Base-by-base conservation (phyloP, 2,888 invertebrate genomes). In the Dendrolimus houi region DNA sequence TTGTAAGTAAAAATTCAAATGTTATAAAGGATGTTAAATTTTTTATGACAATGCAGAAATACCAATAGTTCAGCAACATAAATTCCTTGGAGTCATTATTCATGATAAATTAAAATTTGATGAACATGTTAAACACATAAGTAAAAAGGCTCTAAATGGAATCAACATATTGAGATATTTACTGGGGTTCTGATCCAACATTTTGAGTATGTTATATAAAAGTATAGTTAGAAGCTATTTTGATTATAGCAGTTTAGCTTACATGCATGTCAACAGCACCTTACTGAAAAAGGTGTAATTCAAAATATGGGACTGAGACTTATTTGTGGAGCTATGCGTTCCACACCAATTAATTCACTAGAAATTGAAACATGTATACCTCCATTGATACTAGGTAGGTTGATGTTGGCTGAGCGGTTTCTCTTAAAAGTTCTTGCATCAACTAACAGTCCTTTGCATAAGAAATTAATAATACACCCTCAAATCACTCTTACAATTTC, bases 301-400 rank as follows among this genome's bases (percentile, higher is more conserved):
- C 58, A 58, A 55, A 58, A 57, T 53, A 58, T 40, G 9, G 57
- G 42, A 9, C 29, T 60, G 8, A 52, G 56, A 47, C 13, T 60
- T 2, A 58, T 60, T 47, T 54, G 56, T 55, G 60, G 60, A 12
- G 60, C 56, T 29, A 60, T 60, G 57, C 29, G 52, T 12, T 60
- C 57, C n/a, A 57, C 57, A 7, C 57, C 59, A 17, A 58, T 57
- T 52, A 58, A 54, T 54, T 55, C 58, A 6, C 41, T 60, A 42
- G 56, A 60, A 55, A 53, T 58, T 10, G 58, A 58, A 55, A 55
- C 55, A 17, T 17, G 17, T 17, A 17, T 17, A 17, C 17, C 17
- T 3, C 17, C 17, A 17, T 17, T 17, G 17, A 17, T 17, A 2
- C 17, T 17, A 17, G 2, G 17, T 17, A 17, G 17, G 17, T 17